These are phyloP conservation scores for Knipowitschia caucasica DNA, from an alignment of 2,797 vertebrate species.

Conservation along the genomic window DNA sequence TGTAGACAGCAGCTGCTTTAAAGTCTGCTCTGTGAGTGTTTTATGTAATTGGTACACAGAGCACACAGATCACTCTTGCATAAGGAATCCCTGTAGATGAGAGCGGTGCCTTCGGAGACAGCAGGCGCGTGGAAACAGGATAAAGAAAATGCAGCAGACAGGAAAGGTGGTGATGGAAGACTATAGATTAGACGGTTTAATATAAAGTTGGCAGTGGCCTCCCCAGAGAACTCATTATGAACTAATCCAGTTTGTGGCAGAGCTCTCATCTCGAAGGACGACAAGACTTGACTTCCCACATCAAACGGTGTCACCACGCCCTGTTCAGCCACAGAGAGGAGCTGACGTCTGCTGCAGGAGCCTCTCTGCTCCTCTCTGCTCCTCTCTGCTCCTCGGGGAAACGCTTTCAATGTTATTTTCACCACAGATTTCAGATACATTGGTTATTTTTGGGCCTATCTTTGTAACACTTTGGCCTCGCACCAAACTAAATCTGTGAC, in stretches of 20 bases:
- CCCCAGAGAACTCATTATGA: slow-evolving; percentile 72
- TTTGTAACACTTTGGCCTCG: no score
- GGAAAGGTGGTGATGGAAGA: slow-evolving; percentile 31
- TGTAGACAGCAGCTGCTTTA: no score
- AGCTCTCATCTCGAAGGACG: slow-evolving; percentile 42
- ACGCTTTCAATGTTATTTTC: no score
- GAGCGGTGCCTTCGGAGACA: neutral
- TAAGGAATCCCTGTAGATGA: slow-evolving; percentile 10
- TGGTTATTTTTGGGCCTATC: no score
- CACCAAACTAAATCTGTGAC: no score
- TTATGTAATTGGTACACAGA: slow-evolving; percentile 10
- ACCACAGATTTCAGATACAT: neutral
- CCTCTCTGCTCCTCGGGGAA: slow-evolving; percentile 34
- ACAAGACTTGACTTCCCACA: slow-evolving; percentile 55
- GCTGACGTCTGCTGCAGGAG: slow-evolving; percentile 32
- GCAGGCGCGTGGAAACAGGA: slow-evolving; percentile 10
- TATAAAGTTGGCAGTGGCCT: slow-evolving; percentile 29
- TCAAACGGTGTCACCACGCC: slow-evolving; percentile 63
- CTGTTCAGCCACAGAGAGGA: slow-evolving; percentile 46
- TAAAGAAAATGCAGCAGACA: neutral
- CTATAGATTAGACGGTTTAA: slow-evolving; percentile 47
- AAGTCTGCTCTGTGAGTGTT: no score
- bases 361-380: slow-evolving; percentile 34
- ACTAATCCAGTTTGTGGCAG: slow-evolving; percentile 57
- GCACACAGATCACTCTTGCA: slow-evolving; percentile 3